Conservation (phyloP, 2,113 vertebrate species). For the Panthera leo region DNA sequence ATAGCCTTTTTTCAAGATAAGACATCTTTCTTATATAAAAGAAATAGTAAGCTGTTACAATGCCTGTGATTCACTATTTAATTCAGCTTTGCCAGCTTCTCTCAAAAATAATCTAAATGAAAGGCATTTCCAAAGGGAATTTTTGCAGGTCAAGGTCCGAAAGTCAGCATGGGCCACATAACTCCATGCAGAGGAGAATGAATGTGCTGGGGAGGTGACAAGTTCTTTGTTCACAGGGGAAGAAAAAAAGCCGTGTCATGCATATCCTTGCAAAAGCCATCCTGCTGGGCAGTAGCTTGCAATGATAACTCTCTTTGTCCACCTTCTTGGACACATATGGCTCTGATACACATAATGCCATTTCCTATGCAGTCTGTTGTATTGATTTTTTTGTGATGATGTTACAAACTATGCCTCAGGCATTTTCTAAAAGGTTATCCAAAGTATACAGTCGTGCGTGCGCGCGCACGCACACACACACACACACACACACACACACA, state of each 20-base stretch:
- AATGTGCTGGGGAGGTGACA: conserved; percentile 50
- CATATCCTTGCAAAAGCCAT: conserved; percentile 9
- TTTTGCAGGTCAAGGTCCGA: conserved; percentile 4
- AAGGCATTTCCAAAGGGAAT: conserved; percentile 28
- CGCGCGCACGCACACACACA: accelerated
- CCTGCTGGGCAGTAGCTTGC: neutral
- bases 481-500: neutral
- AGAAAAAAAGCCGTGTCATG: conserved; percentile 50
- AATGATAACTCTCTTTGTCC: neutral
- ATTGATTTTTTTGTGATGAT: conserved; percentile 48
- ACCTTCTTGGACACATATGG: neutral
- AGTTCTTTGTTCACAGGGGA: conserved; percentile 47
- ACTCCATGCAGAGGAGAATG: conserved; percentile 1
- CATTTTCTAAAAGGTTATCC: neutral
- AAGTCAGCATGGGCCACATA: conserved; percentile 35
- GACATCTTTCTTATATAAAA: neutral
- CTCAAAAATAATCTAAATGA: conserved; percentile 41
- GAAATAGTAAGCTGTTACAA: neutral
- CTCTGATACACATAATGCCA: conserved; percentile 43
- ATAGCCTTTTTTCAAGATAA: neutral
- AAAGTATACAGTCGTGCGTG: neutral
- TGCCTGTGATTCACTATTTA: conserved; percentile 26
- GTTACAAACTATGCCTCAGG: neutral
- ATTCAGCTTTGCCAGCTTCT: neutral
- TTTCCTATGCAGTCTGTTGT: neutral